phyloP scores from a whole-genome alignment of 2,888 invertebrate species.

The Marasmarcha lunaedactyla region DNA sequence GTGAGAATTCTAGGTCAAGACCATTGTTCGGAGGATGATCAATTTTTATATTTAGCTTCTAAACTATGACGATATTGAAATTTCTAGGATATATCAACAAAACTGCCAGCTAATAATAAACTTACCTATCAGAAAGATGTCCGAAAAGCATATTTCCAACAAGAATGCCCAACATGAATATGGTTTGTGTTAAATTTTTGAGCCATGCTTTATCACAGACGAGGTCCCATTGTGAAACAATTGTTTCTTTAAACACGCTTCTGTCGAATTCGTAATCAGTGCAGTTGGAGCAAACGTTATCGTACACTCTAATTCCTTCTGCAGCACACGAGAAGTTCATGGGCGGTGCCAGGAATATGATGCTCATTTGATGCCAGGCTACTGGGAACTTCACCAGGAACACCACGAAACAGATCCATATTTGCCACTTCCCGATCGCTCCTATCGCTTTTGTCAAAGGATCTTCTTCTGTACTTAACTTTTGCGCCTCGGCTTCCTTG shows the following conservation, averaged over 20 bases:
- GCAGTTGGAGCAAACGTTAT: constrained; percentile 68
- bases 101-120: constrained; percentile 11
- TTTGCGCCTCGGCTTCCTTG: constrained; percentile 35
- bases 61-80: too few species aligned
- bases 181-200: constrained; percentile 80
- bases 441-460: constrained; percentile 78
- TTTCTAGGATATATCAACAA: too few species aligned
- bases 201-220: constrained; percentile 76
- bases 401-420: constrained; percentile 76
- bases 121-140: constrained; percentile 80
- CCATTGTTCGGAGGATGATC: too few species aligned
- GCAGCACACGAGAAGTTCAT: constrained; percentile 65
- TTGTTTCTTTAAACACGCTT: constrained; percentile 77
- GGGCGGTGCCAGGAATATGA: constrained; percentile 81
- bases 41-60: too few species aligned
- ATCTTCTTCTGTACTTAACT: constrained; percentile 45
- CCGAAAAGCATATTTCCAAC: constrained; percentile 82
- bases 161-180: constrained; percentile 83
- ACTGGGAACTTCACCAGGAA: constrained; percentile 82
- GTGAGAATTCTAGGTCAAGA: too few species aligned
- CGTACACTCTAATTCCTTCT: constrained; percentile 33
- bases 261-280: constrained; percentile 71
- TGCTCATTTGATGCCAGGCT: constrained; percentile 84
- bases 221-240: constrained; percentile 81
- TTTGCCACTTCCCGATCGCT: constrained; percentile 80